These are phyloP conservation scores for Spilarctia lutea DNA, from an alignment of 2,888 invertebrate species.

Conservation along the genomic window DNA sequence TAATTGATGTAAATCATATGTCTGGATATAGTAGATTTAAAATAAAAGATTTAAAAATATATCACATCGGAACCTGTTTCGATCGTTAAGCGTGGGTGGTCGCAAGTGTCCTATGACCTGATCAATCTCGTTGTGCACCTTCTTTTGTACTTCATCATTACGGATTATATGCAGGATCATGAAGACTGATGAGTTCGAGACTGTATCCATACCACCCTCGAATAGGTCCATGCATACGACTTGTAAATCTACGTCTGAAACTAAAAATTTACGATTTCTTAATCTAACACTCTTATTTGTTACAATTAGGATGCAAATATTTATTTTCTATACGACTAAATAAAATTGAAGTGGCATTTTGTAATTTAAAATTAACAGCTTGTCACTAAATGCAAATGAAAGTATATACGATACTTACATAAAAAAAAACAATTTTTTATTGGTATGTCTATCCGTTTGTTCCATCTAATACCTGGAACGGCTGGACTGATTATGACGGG, in stretches of 20 bases:
- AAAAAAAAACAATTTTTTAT: too few relatives aligned
- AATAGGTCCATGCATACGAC: conserved; percentile 89
- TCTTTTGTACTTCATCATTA: conserved; percentile 85
- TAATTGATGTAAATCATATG: too few relatives aligned
- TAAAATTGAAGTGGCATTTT: too few relatives aligned
- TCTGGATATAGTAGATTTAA: too few relatives aligned
- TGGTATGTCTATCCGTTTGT: too few relatives aligned
- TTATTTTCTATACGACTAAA: too few relatives aligned
- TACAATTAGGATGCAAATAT: background rate
- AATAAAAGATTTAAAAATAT: too few relatives aligned
- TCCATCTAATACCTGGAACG: too few relatives aligned
- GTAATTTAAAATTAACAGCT: too few relatives aligned
- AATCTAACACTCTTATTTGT: background rate
- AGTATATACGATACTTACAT: too few relatives aligned
- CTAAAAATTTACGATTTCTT: conserved; percentile 41
- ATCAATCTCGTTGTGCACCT: conserved; percentile 87
- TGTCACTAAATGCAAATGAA: too few relatives aligned
- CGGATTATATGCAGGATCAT: conserved; percentile 86
- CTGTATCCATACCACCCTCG: conserved; percentile 90
- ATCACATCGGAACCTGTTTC: conserved; percentile 77
- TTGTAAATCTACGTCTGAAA: conserved; percentile 75
- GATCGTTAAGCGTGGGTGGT: conserved; percentile 85
- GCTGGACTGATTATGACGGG: too few relatives aligned
- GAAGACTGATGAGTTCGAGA: conserved; percentile 88
- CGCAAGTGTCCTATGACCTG: conserved; percentile 85